Percentiles rank a stretch among this genome's conserved stretches.
Evolutionary conservation across 2,113 vertebrate genomes (phyloP).

Genomic region (Periophthalmus modestus): DNA sequence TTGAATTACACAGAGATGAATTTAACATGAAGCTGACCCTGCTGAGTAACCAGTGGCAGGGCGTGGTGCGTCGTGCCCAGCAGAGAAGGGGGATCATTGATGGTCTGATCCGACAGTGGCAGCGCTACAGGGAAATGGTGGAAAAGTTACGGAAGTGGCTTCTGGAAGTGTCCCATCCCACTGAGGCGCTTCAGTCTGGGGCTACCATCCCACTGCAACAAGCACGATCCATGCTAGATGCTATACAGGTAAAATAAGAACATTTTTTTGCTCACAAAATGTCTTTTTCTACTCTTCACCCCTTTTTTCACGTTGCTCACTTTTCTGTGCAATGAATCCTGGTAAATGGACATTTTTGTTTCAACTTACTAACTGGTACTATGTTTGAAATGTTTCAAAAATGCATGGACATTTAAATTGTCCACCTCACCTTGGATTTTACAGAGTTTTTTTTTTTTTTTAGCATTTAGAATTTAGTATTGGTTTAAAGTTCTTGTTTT

Average conservation of each 20-base stretch:
- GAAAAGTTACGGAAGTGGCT: slow-evolving; percentile 92
- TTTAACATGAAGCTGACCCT: slow-evolving; percentile 91
- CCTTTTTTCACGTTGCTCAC: no score
- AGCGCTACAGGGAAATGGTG: slow-evolving; percentile 90
- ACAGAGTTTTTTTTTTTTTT: no score
- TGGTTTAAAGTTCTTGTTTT: no score
- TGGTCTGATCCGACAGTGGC: slow-evolving; percentile 93
- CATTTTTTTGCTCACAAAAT: no score
- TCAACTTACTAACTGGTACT: no score
- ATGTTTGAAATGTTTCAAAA: no score
- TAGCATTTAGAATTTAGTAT: no score
- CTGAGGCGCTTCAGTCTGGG: slow-evolving; percentile 68
- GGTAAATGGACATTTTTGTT: no score
- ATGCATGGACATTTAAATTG: no score
- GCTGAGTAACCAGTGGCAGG: slow-evolving; percentile 96
- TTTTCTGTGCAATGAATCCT: no score
- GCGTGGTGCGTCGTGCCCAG: slow-evolving; percentile 92
- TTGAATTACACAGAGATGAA: slow-evolving; percentile 81
- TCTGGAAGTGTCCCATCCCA: slow-evolving; percentile 79
- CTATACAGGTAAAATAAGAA: slow-evolving; percentile 83
- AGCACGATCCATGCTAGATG: slow-evolving; percentile 86
- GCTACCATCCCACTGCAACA: slow-evolving; percentile 84
- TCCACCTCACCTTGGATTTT: no score
- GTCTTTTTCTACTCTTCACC: no score
- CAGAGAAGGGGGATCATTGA: slow-evolving; percentile 95